A percentile compares a stretch with the other conserved stretches of the same genome.
Evolutionary conservation across 2,797 vertebrate genomes (phyloP).

Genomic region (Sebastes iracundus): DNA sequence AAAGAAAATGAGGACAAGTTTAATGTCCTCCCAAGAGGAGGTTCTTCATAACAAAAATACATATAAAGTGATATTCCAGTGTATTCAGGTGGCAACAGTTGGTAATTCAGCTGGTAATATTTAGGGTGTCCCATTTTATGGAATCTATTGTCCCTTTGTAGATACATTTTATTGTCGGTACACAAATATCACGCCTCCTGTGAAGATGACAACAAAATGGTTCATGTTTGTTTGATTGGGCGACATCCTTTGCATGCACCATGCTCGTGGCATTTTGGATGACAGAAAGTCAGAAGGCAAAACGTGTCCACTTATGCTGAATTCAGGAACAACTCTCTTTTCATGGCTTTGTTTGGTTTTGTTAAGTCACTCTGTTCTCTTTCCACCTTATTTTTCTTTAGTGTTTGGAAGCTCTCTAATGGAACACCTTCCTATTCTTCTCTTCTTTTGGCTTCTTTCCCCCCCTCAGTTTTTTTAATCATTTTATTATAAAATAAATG

Average conservation of each 20-base stretch:
- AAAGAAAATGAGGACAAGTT: not conserved
- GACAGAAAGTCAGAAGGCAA: not conserved
- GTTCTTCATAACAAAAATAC: not conserved
- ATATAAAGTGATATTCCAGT: not conserved
- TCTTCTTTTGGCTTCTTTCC: not conserved
- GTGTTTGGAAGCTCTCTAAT: not conserved
- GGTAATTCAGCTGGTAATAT: not conserved
- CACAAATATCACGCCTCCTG: not conserved
- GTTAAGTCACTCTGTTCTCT: not conserved
- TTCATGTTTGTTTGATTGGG: not conserved
- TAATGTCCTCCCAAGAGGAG: not conserved
- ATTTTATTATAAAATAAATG: slow-evolving; percentile 25
- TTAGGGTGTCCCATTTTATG: not conserved
- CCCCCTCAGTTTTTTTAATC: not conserved
- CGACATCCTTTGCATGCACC: not conserved
- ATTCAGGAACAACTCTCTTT: not conserved
- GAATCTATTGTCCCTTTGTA: not conserved
- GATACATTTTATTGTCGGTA: not conserved
- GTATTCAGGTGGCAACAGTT: not conserved
- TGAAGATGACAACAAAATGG: not conserved
- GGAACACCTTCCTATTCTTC: not conserved
- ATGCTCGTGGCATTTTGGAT: not conserved
- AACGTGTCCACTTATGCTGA: not conserved
- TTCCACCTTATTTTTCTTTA: not conserved
- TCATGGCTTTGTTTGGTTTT: not conserved